These are phyloP conservation scores for Ctenochaetus hawaiiensis DNA, from an alignment of 2,797 vertebrate genomes.

Conservation along the genomic window DNA sequence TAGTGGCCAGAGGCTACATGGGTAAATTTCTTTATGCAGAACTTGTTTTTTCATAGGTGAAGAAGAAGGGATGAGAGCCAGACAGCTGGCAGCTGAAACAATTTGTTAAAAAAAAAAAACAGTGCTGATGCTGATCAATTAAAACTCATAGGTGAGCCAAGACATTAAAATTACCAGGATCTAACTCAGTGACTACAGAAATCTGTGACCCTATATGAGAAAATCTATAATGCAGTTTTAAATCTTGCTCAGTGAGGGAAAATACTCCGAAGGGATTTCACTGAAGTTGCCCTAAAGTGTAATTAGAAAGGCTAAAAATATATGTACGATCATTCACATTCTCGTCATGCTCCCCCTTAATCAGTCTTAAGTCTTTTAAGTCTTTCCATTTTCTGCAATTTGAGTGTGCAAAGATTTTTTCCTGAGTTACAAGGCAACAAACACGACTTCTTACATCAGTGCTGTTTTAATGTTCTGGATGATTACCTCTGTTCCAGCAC, in stretches of 20 bases:
- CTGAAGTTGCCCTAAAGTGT: constrained; percentile 22
- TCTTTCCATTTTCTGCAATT: constrained; percentile 38
- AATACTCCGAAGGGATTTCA: too few relatives aligned
- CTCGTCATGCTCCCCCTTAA: constrained; percentile 23
- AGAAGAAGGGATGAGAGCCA: constrained; percentile 8
- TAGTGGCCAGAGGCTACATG: constrained; percentile 48
- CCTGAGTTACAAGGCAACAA: constrained; percentile 48
- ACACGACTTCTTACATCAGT: constrained; percentile 43
- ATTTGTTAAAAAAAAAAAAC: constrained; percentile 1
- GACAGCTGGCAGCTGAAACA: not conserved
- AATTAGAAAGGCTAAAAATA: constrained; percentile 13
- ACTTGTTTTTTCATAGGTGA: constrained; percentile 30
- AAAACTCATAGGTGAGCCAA: constrained; percentile 30
- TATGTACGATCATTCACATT: constrained; percentile 32
- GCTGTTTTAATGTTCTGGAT: constrained; percentile 67
- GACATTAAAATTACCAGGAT: constrained; percentile 18
- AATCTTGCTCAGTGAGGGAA: constrained; percentile 8
- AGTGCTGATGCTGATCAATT: constrained; percentile 18
- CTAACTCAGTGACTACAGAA: constrained; percentile 35
- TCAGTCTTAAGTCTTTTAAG: constrained; percentile 17
- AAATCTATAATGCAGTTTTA: constrained; percentile 37
- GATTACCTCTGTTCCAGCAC: constrained; percentile 58
- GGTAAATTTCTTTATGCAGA: constrained; percentile 39
- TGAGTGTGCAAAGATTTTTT: constrained; percentile 43
- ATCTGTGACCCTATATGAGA: constrained; percentile 43